phyloP scores from a whole-genome alignment of 2,797 vertebrate species.

The Enteromius argenteus region DNA sequence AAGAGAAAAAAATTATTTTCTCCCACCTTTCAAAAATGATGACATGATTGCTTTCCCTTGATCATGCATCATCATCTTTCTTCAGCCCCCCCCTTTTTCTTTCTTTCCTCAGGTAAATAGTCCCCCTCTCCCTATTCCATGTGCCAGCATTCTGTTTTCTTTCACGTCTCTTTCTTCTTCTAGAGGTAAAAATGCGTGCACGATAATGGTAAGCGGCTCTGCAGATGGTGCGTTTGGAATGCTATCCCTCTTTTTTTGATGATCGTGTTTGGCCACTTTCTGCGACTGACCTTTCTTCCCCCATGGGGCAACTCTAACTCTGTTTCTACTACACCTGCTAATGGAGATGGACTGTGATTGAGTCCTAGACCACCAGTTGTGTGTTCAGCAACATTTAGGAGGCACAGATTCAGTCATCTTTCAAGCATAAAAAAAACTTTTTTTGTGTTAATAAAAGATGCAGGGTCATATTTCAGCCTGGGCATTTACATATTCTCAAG shows the following conservation, averaged over 20 bases:
- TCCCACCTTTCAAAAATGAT: slow-evolving; percentile 99
- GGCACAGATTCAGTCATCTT: not conserved
- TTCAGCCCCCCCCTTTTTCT: slow-evolving; percentile 83
- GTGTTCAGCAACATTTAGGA: not conserved
- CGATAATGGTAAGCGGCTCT: slow-evolving; percentile 72
- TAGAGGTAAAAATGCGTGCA: slow-evolving; percentile 69
- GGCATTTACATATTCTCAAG: slow-evolving; percentile 2
- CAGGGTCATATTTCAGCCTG: not conserved
- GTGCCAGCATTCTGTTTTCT: slow-evolving; percentile 81
- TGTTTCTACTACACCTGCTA: slow-evolving; percentile 96
- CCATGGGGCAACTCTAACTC: slow-evolving; percentile 83
- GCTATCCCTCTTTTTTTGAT: slow-evolving; percentile 61
- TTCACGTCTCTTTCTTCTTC: slow-evolving; percentile 49
- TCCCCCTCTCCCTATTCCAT: slow-evolving; percentile 49
- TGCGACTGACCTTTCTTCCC: slow-evolving; percentile 94
- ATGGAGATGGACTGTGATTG: slow-evolving; percentile 73
- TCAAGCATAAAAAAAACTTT: not conserved
- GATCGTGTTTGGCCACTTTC: slow-evolving; percentile 68
- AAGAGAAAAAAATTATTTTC: slow-evolving; percentile 96
- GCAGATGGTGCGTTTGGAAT: slow-evolving; percentile 57
- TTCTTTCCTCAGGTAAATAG: slow-evolving; percentile 91
- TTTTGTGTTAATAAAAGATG: not conserved
- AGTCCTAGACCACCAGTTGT: slow-evolving; percentile 34
- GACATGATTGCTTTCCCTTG: slow-evolving; percentile 99
- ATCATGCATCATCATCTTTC: slow-evolving; percentile 99